Evolutionary conservation across 1,140 invertebrate genomes (phyloP).

Genomic region (Heliconius hewitsoni): DNA sequence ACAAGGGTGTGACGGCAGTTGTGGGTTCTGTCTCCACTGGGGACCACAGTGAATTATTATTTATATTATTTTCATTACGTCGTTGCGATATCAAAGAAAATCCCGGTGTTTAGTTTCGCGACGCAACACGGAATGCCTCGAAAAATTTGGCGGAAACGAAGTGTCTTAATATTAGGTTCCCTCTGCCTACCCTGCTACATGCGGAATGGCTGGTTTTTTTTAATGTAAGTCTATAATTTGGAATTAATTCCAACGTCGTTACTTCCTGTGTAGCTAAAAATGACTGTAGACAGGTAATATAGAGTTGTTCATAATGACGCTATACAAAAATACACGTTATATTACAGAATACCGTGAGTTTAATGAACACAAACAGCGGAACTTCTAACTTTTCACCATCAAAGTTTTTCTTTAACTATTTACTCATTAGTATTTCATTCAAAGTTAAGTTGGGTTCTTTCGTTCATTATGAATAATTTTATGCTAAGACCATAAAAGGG

Average conservation of each 20-base stretch:
- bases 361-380: slow-evolving; percentile 20
- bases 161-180: too few relatives aligned
- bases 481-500: slow-evolving; percentile 4
- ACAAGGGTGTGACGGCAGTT: too few relatives aligned
- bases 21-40: too few relatives aligned
- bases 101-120: too few relatives aligned
- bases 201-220: too few relatives aligned
- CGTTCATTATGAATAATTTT: slow-evolving; percentile 3
- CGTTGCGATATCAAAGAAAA: too few relatives aligned
- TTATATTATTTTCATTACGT: too few relatives aligned
- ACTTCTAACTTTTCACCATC: slow-evolving; percentile 12
- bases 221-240: slow-evolving; percentile 26
- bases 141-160: too few relatives aligned
- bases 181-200: too few relatives aligned
- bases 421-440: slow-evolving; percentile 14
- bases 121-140: too few relatives aligned
- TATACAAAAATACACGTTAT: slow-evolving; percentile 10
- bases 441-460: slow-evolving; percentile 10
- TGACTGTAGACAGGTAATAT: background rate
- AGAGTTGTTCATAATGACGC: slow-evolving; percentile 18
- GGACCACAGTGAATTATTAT: too few relatives aligned
- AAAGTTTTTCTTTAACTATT: slow-evolving; percentile 13
- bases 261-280: background rate
- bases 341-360: slow-evolving; percentile 19
- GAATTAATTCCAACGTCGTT: background rate